phyloP scores from a whole-genome alignment of 2,113 vertebrate genomes.

The Dipodomys ordii region DNA sequence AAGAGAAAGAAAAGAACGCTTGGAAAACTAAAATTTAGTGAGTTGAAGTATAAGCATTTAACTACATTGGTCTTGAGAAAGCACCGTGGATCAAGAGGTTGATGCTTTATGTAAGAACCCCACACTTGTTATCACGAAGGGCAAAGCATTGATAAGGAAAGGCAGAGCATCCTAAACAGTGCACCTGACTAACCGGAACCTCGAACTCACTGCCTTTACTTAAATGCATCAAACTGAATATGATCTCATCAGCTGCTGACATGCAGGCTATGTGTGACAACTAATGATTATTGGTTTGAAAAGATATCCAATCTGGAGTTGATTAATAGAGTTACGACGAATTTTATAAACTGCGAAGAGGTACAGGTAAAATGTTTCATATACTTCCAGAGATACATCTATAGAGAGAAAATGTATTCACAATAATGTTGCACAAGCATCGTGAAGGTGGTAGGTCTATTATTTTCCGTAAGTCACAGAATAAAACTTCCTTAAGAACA shows the following conservation, averaged over 20 bases:
- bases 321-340: background rate
- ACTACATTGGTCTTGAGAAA: background rate
- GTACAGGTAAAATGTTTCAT: conserved; percentile 25
- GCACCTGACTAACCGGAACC: conserved; percentile 27
- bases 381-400: background rate
- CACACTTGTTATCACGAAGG: conserved; percentile 13
- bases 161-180: conserved; percentile 28
- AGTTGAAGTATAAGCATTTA: background rate
- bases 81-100: background rate
- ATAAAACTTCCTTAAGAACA: conserved; percentile 23
- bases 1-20: background rate
- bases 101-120: conserved; percentile 17
- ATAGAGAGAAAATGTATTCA: background rate
- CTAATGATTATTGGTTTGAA: conserved; percentile 31
- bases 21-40: conserved; percentile 45
- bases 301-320: conserved; percentile 3
- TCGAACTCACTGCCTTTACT: conserved; percentile 13
- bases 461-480: background rate
- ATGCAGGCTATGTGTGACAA: background rate
- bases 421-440: background rate
- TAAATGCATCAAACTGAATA: conserved; percentile 5
- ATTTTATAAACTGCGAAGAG: conserved; percentile 19
- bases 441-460: background rate
- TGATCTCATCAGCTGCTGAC: too few relatives aligned
- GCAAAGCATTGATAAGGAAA: background rate